Percentiles rank a stretch among this genome's conserved stretches.
phyloP scores from a whole-genome alignment of 2,113 vertebrate species.

The Cariama cristata region DNA sequence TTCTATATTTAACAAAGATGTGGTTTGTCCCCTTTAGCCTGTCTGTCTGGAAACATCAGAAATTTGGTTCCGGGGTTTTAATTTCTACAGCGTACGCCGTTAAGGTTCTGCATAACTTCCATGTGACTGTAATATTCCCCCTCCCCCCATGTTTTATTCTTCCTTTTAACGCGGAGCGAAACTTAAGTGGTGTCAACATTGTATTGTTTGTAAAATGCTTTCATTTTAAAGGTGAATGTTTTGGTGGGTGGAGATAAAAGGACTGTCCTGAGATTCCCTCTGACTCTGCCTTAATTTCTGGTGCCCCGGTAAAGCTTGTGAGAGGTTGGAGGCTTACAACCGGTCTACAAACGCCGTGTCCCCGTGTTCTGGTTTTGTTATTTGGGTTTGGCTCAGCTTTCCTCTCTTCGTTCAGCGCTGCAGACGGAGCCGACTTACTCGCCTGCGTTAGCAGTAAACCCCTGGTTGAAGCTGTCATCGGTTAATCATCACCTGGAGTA shows the following conservation, averaged over 20 bases:
- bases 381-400: not conserved
- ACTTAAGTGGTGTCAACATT: not conserved
- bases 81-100: not conserved
- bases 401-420: not conserved
- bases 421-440: not conserved
- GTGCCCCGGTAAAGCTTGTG: not conserved
- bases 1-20: not conserved
- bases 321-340: not conserved
- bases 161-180: not conserved
- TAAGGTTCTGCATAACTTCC: not conserved
- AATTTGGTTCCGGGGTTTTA: not conserved
- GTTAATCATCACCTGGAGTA: not conserved
- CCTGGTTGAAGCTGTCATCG: not conserved
- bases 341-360: fast-evolving
- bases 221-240: not conserved
- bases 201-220: constrained; percentile 8
- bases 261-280: not conserved
- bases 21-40: not conserved
- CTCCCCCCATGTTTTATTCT: not conserved
- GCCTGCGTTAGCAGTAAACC: fast-evolving
- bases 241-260: constrained; percentile 17
- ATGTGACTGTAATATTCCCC: not conserved
- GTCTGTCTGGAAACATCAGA: not conserved
- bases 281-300: not conserved
- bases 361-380: fast-evolving